A percentile compares a stretch with the other conserved stretches of the same genome.
Conservation (phyloP, 2,797 vertebrate genomes). For the Spizella passerina region DNA sequence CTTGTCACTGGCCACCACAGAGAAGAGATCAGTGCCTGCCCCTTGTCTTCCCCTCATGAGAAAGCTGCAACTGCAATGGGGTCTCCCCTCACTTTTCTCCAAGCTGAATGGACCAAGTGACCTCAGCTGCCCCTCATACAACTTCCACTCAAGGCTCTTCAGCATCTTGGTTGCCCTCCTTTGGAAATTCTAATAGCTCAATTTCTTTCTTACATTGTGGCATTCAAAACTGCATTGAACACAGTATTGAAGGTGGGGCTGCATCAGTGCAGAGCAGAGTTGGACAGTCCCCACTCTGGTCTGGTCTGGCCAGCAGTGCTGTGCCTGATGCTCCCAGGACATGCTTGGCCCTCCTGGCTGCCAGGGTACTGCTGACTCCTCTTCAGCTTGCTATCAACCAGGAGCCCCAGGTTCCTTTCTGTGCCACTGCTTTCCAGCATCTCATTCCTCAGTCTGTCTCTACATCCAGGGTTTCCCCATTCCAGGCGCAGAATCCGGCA, state of each 20-base stretch:
- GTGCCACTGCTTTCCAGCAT: background rate
- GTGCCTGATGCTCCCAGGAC: background rate
- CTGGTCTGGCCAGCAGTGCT: accelerated
- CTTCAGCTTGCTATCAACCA: accelerated
- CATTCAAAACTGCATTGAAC: background rate
- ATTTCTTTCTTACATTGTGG: background rate
- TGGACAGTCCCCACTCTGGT: accelerated
- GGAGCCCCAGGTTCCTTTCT: background rate
- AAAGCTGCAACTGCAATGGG: background rate
- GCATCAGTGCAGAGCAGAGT: accelerated
- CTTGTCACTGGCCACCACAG: background rate
- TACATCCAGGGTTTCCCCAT: background rate
- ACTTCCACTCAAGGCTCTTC: background rate
- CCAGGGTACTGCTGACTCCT: background rate
- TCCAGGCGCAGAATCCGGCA: background rate
- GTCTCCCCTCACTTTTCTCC: background rate
- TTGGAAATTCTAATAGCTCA: accelerated
- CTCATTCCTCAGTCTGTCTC: background rate
- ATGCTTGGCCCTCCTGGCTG: background rate
- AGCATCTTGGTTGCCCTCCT: background rate
- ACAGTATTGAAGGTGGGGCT: background rate
- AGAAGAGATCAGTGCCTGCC: background rate
- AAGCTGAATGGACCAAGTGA: background rate
- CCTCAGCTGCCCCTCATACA: accelerated
- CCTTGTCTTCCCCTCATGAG: background rate